Evolutionary conservation across 1,140 invertebrate species (phyloP), one percentile per base, ranked within the genome.

Genomic region (Galendromus occidentalis): DNA sequence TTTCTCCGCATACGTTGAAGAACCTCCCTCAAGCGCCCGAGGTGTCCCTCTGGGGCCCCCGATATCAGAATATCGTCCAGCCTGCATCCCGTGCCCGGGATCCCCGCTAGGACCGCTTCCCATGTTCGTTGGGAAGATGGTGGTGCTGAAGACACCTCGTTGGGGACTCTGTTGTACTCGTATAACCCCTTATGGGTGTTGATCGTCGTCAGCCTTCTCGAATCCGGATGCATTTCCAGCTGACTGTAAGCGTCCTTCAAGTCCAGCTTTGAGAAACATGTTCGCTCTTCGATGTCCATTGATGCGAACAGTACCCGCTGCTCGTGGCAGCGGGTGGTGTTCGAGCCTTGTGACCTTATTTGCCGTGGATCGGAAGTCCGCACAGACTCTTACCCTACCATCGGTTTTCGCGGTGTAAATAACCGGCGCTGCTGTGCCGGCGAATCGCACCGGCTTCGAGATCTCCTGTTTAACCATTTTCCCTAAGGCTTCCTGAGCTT

Each of bases 111-210:
- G 4, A 39, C 33, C 33, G 33, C 33, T 9, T 39, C 33, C 33
- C 4, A 39, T 4, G 4, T 39, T 9, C 33, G 4, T 9, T 39
- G 33, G 9, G 9, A 39, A 9, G 9, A 39, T 9, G 33, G 4
- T 9, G 33, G 33, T 6, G 33, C 33, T 9, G 33, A 39, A 4
- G 33, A 39, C 4, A 39, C 33, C 33, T 9, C 33, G 33, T 39
- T 39, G 9, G 33, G 33, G 4, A 39, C 9, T 39, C 33, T 39
- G 33, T 39, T 39, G 33, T 39, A 39, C 33, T 39, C 68, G 51
- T 55, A 76, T 67, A 71, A 65, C 67, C 64, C 74, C 65, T 42
- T 75, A 30, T 68, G 73, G 20, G 66, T 74, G 42, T 70, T 74
- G 73, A 44, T 70, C 72, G 67, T 69, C 1, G 68, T 41, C 20